Evolutionary conservation across 2,113 vertebrate genomes (phyloP), one percentile per base, ranked within the genome.

Genomic region (Crocuta crocuta): DNA sequence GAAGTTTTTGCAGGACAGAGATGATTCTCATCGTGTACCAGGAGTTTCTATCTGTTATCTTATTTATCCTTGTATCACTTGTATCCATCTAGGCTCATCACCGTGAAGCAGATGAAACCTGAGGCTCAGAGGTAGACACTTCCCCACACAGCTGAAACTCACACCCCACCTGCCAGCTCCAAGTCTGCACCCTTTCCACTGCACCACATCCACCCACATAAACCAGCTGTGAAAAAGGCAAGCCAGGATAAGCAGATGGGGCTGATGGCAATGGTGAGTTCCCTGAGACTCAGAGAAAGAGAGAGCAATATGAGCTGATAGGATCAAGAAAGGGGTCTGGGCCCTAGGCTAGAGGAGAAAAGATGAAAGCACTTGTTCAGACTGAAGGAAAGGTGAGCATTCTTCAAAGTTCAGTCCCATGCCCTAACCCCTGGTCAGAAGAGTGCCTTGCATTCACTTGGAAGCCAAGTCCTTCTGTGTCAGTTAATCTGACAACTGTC

Each of bases 251-350:
- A 90, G 79, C 63, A 83, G 79, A 26, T 5, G 35, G 31, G 39
- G 39, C n/a, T 23, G 0, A 0, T 9, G 16, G 31, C 9, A 3
- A 13, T 23, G 19, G 31, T 0, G 0, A 79, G 31, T 15, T 9
- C 33, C 35, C 58, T 17, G 50, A 61, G 12, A 66, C 11, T 78
- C 48, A 5, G 5, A 78, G 50, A 35, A 78, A 35, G 70, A 9
- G n/a, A 58, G 24, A 35, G 24, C 17, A 5, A 0, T 1, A 4
- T 1, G 50, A 71, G 26, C 45, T 43, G 33, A 1, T 6, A 28
- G 28, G 8, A 35, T 45, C 55, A 45, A 58, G n/a, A 65, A 50
- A 53, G 28, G 43, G 11, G 0, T 21, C 58, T 11, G 23, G n/a
- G 23, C 21, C n/a, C n/a, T 28, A 55, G 81, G 2, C 66, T 55